Evolutionary conservation across 1,140 invertebrate genomes (phyloP).

Genomic region (Bactericera cockerelli): DNA sequence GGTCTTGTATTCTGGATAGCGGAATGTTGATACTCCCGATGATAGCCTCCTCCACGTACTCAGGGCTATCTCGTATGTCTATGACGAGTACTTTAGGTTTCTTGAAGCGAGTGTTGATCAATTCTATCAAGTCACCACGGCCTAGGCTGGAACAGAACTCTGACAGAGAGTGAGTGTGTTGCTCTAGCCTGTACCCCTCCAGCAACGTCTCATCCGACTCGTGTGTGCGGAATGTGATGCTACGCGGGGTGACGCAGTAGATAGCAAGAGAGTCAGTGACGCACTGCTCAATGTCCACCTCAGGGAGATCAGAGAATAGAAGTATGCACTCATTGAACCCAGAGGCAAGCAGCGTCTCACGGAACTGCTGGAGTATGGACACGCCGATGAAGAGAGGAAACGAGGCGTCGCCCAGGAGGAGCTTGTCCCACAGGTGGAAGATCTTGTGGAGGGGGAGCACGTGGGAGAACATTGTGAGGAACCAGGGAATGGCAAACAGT

Average conservation of each 20-base stretch:
- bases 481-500: conserved; percentile 98
- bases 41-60: conserved; percentile 57
- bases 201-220: conserved; percentile 30
- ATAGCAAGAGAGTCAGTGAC: conserved; percentile 77
- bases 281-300: conserved; percentile 88
- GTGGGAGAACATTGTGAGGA: conserved; percentile 98
- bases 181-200: conserved; percentile 9
- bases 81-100: conserved; percentile 51
- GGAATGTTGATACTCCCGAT: conserved; percentile 73
- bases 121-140: conserved; percentile 60
- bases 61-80: conserved; percentile 52
- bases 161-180: conserved; percentile 18
- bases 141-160: conserved; percentile 71
- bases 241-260: conserved; percentile 71
- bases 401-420: conserved; percentile 81
- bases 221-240: conserved; percentile 69
- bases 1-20: conserved; percentile 47
- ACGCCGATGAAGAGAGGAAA: conserved; percentile 92
- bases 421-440: conserved; percentile 93
- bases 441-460: conserved; percentile 98
- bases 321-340: conserved; percentile 97
- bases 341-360: conserved; percentile 65
- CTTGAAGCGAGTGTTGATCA: conserved; percentile 43
- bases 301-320: conserved; percentile 92
- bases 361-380: conserved; percentile 76